Evolutionary conservation across 2,888 invertebrate species (phyloP).

Genomic region (Ophonus ardosiacus): DNA sequence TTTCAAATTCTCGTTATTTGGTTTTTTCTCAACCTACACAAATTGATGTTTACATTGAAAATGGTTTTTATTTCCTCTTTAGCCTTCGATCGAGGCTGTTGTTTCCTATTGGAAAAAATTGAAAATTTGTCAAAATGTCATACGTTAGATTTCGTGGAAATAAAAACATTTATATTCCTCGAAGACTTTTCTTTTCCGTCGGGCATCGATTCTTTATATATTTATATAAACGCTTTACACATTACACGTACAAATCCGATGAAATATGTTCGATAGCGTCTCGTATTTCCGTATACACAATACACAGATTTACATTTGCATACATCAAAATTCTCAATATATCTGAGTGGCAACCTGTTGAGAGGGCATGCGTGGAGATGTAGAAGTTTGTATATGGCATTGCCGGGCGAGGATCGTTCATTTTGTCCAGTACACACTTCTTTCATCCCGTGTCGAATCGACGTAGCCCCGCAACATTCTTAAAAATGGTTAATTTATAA

Average conservation of each 20-base stretch:
- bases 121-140: conserved; percentile 38
- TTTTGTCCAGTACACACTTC: too few relatives aligned
- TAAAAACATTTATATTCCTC: conserved; percentile 32
- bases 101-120: conserved; percentile 16
- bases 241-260: conserved; percentile 58
- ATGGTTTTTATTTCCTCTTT: conserved; percentile 26
- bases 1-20: conserved; percentile 14
- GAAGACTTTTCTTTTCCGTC: conserved; percentile 8
- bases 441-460: background rate
- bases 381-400: conserved; percentile 12
- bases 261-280: conserved; percentile 56
- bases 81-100: background rate
- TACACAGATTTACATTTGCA: conserved; percentile 63
- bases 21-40: background rate
- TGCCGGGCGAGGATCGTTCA: background rate
- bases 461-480: too few relatives aligned
- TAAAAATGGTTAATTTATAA: too few relatives aligned
- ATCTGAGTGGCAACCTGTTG: conserved; percentile 64
- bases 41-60: conserved; percentile 37
- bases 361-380: conserved; percentile 26
- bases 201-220: conserved; percentile 15
- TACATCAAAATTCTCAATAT: conserved; percentile 63
- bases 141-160: conserved; percentile 24
- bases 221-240: conserved; percentile 41
- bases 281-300: conserved; percentile 59